Conservation (phyloP, 2,888 invertebrate genomes). For the Hypsopygia costalis region DNA sequence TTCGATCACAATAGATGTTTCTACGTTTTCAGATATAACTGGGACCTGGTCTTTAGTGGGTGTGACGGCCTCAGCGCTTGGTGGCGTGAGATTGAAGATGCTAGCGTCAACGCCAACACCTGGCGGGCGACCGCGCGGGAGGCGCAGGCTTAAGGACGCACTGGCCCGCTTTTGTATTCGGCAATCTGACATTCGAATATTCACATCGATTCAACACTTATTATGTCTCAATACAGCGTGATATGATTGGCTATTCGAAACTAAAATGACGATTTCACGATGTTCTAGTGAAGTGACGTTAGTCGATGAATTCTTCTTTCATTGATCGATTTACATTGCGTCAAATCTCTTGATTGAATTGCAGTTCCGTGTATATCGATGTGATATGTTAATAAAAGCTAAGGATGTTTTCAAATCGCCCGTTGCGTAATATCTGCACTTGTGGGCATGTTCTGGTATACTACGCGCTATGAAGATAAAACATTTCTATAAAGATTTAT, state of each 20-base stretch:
- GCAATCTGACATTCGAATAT: slow-evolving; percentile 61
- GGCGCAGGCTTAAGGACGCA: slow-evolving; percentile 61
- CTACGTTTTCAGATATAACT: slow-evolving; percentile 6
- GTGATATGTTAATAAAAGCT: slow-evolving; percentile 30
- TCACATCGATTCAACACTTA: not conserved
- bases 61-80: slow-evolving; percentile 65
- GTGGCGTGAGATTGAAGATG: slow-evolving; percentile 70
- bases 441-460: slow-evolving; percentile 23
- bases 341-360: too few species aligned
- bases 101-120: slow-evolving; percentile 57
- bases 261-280: too few species aligned
- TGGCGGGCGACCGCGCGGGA: slow-evolving; percentile 68
- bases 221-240: not conserved
- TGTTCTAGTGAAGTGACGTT: too few species aligned
- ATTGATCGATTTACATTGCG: too few species aligned
- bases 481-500: too few species aligned
- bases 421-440: slow-evolving; percentile 39
- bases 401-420: slow-evolving; percentile 24
- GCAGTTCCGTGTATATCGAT: slow-evolving; percentile 10
- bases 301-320: too few species aligned
- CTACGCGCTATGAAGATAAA: slow-evolving; percentile 16
- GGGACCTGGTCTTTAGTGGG: slow-evolving; percentile 45
- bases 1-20: slow-evolving; percentile 23
- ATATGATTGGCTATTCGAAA: too few species aligned
- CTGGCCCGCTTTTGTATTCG: slow-evolving; percentile 70